Evolutionary conservation across 2,113 vertebrate genomes (phyloP).

Genomic region (Odontophorus gujanensis): DNA sequence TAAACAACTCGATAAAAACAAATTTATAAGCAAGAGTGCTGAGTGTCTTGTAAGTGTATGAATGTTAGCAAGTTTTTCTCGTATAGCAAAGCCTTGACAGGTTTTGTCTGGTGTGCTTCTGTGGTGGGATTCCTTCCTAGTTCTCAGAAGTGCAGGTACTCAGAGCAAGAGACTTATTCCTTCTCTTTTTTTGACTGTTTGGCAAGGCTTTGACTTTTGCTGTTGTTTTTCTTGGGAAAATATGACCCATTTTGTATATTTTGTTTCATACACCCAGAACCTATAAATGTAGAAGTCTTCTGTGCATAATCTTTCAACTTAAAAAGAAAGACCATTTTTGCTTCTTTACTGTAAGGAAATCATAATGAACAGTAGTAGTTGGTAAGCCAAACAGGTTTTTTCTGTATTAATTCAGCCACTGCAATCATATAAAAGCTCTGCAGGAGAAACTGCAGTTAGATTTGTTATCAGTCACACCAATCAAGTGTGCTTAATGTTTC

Average conservation of each 20-base stretch:
- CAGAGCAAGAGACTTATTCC: neutral
- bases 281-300: neutral
- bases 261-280: neutral
- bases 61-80: neutral
- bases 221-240: neutral
- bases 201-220: neutral
- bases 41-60: neutral
- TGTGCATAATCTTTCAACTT: neutral
- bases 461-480: conserved; percentile 65
- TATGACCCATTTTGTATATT: neutral
- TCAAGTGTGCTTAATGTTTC: conserved; percentile 52
- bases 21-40: neutral
- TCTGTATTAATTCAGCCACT: conserved; percentile 44
- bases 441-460: conserved; percentile 71
- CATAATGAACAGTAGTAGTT: conserved; percentile 18
- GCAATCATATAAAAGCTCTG: conserved; percentile 22
- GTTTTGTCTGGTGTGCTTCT: neutral
- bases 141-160: neutral
- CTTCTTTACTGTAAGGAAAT: conserved; percentile 9
- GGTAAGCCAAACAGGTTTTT: conserved; percentile 70
- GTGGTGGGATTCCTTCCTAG: neutral
- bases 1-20: neutral
- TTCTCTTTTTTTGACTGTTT: neutral
- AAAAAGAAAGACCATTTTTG: neutral
- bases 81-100: neutral